Conservation (phyloP, 2,797 vertebrate species). For the Coregonus suidteri region DNA sequence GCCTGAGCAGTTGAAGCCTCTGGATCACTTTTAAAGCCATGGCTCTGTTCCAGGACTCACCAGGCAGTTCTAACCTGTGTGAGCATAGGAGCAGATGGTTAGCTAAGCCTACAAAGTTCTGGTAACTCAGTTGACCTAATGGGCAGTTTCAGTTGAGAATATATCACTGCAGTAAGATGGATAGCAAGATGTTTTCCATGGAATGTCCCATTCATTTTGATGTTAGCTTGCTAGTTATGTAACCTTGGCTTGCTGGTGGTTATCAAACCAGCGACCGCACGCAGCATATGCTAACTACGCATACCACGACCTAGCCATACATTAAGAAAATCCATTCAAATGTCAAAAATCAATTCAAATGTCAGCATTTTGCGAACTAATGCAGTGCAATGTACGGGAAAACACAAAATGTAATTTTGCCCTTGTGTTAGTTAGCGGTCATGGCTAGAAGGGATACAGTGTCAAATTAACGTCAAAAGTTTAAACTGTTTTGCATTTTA, state of each 20-base stretch:
- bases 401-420: constrained; percentile 1
- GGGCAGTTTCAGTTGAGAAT: neutral
- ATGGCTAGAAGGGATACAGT: no score
- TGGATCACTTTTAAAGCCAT: constrained; percentile 70
- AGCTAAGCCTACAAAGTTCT: neutral
- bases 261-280: neutral
- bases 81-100: neutral
- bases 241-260: neutral
- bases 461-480: no score
- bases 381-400: neutral
- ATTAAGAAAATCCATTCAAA: neutral
- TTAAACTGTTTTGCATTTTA: no score
- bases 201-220: neutral
- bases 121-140: neutral
- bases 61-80: neutral
- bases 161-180: neutral
- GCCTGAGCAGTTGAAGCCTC: constrained; percentile 47
- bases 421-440: constrained; percentile 13
- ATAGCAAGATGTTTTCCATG: neutral
- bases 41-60: neutral
- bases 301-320: neutral
- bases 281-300: neutral
- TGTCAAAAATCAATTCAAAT: neutral
- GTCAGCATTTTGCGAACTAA: no score
- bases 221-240: neutral